Percentiles rank a stretch among this genome's conserved stretches.
Evolutionary conservation across 2,797 vertebrate genomes (phyloP).

Genomic region (Malurus leucopterus): DNA sequence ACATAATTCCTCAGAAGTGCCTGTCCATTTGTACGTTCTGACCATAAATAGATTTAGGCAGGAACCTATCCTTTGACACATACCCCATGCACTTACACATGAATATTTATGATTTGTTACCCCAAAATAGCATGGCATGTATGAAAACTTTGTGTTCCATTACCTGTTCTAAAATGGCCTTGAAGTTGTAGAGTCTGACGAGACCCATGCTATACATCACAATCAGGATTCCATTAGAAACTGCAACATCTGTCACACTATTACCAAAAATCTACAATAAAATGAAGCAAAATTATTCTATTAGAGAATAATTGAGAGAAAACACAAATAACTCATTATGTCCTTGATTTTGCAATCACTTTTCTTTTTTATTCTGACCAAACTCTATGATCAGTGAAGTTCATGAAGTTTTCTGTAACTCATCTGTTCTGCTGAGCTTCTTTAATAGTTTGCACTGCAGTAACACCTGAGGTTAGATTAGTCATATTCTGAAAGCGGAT

Average conservation of each 20-base stretch:
- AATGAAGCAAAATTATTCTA: conserved; percentile 6
- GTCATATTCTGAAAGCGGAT: conserved; percentile 5
- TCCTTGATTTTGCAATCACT: not conserved
- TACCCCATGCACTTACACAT: not conserved
- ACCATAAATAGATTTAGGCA: not conserved
- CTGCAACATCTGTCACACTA: conserved; percentile 83
- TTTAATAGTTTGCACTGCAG: not conserved
- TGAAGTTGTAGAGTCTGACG: conserved; percentile 91
- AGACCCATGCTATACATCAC: conserved; percentile 87
- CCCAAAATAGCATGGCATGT: not conserved
- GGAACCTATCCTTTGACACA: not conserved
- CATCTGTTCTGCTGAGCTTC: not conserved
- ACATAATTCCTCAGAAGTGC: not conserved
- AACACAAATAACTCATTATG: not conserved
- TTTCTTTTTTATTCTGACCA: not conserved
- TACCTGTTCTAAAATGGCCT: conserved; percentile 87
- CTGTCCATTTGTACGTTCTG: not conserved
- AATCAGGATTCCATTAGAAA: conserved; percentile 89
- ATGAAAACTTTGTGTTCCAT: not conserved
- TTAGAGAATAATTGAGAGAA: not conserved
- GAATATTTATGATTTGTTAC: not conserved
- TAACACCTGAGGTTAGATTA: not conserved
- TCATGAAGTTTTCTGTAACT: not conserved
- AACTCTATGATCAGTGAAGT: not conserved
- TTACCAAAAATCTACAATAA: conserved; percentile 87